Evolutionary conservation across 2,888 invertebrate genomes (phyloP).

Genomic region (Drosophila falleni): DNA sequence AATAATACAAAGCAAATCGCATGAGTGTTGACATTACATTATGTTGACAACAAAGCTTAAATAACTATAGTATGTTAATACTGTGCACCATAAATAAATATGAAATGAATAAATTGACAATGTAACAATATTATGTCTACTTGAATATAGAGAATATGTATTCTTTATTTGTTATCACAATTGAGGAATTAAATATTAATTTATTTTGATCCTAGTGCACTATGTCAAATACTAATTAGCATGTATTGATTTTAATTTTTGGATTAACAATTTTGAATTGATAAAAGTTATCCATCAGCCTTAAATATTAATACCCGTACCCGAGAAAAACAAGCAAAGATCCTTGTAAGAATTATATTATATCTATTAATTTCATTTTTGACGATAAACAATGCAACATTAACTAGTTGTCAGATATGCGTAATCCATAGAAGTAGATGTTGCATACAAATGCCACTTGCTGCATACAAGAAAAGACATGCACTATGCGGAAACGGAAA

Average conservation of each 20-base stretch:
- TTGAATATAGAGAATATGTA: background rate
- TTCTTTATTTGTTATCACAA: slow-evolving; percentile 14
- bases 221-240: slow-evolving; percentile 8
- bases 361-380: background rate
- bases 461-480: slow-evolving; percentile 18
- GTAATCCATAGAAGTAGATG: slow-evolving; percentile 16
- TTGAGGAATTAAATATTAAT: slow-evolving; percentile 3
- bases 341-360: background rate
- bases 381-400: slow-evolving; percentile 16
- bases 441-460: slow-evolving; percentile 33
- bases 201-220: background rate
- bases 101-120: slow-evolving; percentile 2
- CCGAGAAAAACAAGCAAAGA: background rate
- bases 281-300: background rate
- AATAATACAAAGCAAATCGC: slow-evolving; percentile 3
- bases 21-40: slow-evolving; percentile 7
- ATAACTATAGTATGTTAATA: slow-evolving; percentile 1
- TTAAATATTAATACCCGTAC: background rate
- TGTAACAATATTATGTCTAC: slow-evolving; percentile 2
- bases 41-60: background rate
- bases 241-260: slow-evolving; percentile 1
- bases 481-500: slow-evolving; percentile 21
- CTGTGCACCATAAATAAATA: slow-evolving; percentile 12
- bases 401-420: slow-evolving; percentile 8
- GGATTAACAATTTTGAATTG: background rate